Evolutionary conservation across 2,113 vertebrate species (phyloP), one percentile per base, ranked within the genome.

Genomic region (Labrus mixtus): DNA sequence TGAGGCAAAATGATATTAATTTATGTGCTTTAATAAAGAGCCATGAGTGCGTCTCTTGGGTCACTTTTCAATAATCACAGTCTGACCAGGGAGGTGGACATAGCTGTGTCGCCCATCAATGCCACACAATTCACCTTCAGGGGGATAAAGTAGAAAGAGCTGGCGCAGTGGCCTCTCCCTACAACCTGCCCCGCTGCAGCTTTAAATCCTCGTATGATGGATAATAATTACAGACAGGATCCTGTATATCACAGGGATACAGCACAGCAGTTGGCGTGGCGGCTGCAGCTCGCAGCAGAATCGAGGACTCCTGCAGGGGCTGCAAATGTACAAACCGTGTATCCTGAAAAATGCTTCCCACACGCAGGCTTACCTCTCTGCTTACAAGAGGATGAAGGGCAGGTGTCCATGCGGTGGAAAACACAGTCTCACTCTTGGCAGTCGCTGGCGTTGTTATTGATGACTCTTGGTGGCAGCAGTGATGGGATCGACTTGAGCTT

Each of bases 391-490:
- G 56, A 54, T 61, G 55, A 74, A 71, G 22, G 76, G 78, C 73
- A 78, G 70, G 64, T 71, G 76, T 85, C 84, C 68, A 33, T 72
- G 68, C 53, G 50, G 62, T 53, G 58, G 60, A 36, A 36, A 39
- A 66, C 10, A 11, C 22, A 74, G 61, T 10, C 10, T 12, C 37
- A 20, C 66, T 56, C 55, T 55, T 41, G 23, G 70, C 80, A 78
- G 60, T 76, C 25, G 53, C 50, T 58, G 76, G 67, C 81, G 22
- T 71, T 23, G 76, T 91, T 90, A 91, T 89, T 90, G 89, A 91
- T 88, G 83, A 73, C 53, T 81, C 72, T 43, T 36, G 62, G 76
- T 58, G 54, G 73, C 67, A 69, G 79, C 62, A n/a, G 54, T 61
- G 86, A 91, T 89, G 57, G 46, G 68, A 83, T 87, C 75, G 29